Evolutionary conservation across 2,113 vertebrate genomes (phyloP).

Genomic region (Corvus hawaiiensis): DNA sequence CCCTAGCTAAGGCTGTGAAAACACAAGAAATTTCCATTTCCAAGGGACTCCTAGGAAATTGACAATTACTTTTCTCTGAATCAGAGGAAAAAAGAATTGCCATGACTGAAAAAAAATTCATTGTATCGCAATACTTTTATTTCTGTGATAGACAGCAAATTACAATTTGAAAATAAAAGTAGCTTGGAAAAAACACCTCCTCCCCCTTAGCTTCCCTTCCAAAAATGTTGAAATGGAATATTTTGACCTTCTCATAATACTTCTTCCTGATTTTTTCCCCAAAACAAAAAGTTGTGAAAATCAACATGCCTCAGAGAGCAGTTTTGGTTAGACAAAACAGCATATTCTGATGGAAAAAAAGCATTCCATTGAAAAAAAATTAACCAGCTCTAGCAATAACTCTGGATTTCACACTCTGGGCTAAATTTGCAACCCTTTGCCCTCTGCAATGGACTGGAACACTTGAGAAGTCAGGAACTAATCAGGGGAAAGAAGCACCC

Average conservation of each 20-base stretch:
- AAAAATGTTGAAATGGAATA: slow-evolving; percentile 58
- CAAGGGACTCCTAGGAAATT: neutral
- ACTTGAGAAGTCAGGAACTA: slow-evolving; percentile 41
- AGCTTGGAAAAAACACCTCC: slow-evolving; percentile 23
- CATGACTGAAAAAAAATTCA: neutral
- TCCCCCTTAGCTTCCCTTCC: neutral
- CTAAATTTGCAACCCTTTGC: slow-evolving; percentile 26
- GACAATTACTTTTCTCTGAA: neutral
- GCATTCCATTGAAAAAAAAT: slow-evolving; percentile 47
- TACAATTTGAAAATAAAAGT: slow-evolving; percentile 28
- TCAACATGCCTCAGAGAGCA: slow-evolving; percentile 35
- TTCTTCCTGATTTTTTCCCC: slow-evolving; percentile 16
- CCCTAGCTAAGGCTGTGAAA: neutral
- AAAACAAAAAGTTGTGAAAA: slow-evolving; percentile 64
- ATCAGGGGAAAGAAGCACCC: slow-evolving; percentile 2
- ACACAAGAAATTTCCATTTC: neutral
- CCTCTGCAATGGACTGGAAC: slow-evolving; percentile 28
- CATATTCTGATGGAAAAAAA: slow-evolving; percentile 53
- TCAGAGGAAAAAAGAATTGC: neutral
- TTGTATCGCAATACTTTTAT: neutral
- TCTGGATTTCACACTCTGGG: slow-evolving; percentile 50
- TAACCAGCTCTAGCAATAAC: slow-evolving; percentile 32
- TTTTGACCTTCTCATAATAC: slow-evolving; percentile 61
- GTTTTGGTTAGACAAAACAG: slow-evolving; percentile 47
- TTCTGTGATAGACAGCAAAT: slow-evolving; percentile 4